Percentiles rank a stretch among this genome's conserved stretches.
Evolutionary conservation across 2,888 invertebrate genomes (phyloP).

Genomic region (Lasioglossum figueresi): DNA sequence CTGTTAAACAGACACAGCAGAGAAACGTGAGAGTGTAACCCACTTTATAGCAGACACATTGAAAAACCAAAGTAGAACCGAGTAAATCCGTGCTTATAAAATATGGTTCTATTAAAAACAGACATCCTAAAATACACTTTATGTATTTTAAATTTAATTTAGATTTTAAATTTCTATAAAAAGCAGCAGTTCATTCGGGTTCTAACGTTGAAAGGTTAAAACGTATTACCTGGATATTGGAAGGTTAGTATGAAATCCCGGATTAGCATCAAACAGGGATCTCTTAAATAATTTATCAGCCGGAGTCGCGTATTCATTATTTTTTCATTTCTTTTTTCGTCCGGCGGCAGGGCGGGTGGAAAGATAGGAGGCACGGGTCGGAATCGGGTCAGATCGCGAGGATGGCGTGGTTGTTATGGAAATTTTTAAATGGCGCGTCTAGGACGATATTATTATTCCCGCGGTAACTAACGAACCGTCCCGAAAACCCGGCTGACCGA

Average conservation of each 20-base stretch:
- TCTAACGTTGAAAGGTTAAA: not conserved
- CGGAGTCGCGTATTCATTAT: not conserved
- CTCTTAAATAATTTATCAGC: slow-evolving; percentile 22
- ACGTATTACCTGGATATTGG: not conserved
- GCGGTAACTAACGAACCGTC: slow-evolving; percentile 50
- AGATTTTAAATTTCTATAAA: not conserved
- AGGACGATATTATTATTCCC: slow-evolving; percentile 36
- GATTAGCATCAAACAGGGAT: not conserved
- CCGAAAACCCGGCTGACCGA: slow-evolving; percentile 36
- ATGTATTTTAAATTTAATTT: no score
- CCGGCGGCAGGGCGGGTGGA: no score
- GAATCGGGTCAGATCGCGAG: not conserved
- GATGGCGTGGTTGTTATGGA: slow-evolving; percentile 43
- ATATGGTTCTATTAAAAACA: not conserved
- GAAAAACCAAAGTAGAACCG: not conserved
- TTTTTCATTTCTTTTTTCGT: slow-evolving; percentile 1
- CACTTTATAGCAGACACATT: not conserved
- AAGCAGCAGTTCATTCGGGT: not conserved
- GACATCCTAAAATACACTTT: not conserved
- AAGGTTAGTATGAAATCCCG: not conserved
- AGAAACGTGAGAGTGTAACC: not conserved
- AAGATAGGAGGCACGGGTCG: not conserved
- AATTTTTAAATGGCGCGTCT: slow-evolving; percentile 35
- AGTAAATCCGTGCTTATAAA: not conserved
- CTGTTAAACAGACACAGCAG: not conserved